phyloP scores from a whole-genome alignment of 2,797 vertebrate genomes.

The Aselliscus stoliczkanus region DNA sequence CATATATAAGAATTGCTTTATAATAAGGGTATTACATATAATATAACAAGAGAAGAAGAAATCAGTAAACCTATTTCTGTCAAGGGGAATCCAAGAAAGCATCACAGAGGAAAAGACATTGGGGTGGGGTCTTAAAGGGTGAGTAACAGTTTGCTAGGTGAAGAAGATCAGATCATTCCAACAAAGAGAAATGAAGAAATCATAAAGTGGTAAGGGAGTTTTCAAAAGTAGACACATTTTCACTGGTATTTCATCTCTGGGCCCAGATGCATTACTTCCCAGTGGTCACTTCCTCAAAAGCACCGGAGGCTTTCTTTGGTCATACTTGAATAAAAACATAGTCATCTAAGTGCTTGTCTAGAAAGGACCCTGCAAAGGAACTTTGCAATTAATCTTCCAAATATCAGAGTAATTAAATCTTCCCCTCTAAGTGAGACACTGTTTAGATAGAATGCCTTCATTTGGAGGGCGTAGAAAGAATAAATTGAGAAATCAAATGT shows the following conservation, averaged over 20 bases:
- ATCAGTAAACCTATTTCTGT: background rate
- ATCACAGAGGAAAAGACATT: background rate
- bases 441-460: background rate
- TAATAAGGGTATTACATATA: background rate
- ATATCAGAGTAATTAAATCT: background rate
- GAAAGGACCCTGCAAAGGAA: background rate
- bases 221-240: background rate
- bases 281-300: background rate
- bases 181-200: background rate
- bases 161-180: background rate
- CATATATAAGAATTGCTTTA: background rate
- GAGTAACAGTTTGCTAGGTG: background rate
- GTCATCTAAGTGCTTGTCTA: background rate
- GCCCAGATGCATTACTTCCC: background rate
- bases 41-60: background rate
- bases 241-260: background rate
- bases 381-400: background rate
- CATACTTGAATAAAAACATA: background rate
- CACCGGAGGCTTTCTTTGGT: background rate
- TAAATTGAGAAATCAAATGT: background rate
- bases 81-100: background rate
- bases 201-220: background rate
- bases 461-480: background rate
- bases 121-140: background rate
- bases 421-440: background rate